phyloP scores from a whole-genome alignment of 2,797 vertebrate species.

The Clamator glandarius region DNA sequence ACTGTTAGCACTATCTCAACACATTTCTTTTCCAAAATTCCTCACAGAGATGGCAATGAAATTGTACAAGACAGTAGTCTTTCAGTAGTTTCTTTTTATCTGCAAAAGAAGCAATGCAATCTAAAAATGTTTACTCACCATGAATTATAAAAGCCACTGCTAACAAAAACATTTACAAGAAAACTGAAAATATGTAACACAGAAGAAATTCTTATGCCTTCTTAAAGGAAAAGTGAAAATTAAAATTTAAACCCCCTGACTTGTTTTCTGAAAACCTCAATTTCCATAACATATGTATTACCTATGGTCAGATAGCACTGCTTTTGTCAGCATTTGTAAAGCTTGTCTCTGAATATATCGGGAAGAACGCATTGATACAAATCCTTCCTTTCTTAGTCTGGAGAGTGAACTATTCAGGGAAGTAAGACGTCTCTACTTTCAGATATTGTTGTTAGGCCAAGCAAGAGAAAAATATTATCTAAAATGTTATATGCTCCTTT shows the following conservation, averaged over 20 bases:
- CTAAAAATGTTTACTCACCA: not conserved
- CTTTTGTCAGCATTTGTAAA: not conserved
- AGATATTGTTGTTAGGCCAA: not conserved
- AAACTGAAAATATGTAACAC: not conserved
- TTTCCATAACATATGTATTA: not conserved
- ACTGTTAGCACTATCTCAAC: not conserved
- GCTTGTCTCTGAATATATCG: not conserved
- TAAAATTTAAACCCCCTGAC: not conserved
- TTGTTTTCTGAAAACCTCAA: not conserved
- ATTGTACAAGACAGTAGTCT: not conserved
- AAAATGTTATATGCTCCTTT: not conserved
- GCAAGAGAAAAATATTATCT: not conserved
- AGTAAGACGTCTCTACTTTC: not conserved
- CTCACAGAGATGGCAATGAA: not conserved
- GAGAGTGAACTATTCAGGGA: not conserved
- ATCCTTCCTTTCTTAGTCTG: not conserved
- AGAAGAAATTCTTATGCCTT: not conserved
- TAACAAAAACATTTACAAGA: not conserved
- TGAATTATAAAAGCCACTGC: not conserved
- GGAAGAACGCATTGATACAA: not conserved
- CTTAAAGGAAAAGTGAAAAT: conserved; percentile 8
- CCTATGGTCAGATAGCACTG: not conserved
- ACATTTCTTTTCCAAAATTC: not conserved
- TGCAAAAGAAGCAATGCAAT: not conserved
- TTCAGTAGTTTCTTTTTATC: not conserved